Percentiles rank a stretch among this genome's conserved stretches.
These are phyloP conservation scores for Boulengeromyrus knoepffleri DNA, from an alignment of 2,113 vertebrate species.

Conservation along the genomic window DNA sequence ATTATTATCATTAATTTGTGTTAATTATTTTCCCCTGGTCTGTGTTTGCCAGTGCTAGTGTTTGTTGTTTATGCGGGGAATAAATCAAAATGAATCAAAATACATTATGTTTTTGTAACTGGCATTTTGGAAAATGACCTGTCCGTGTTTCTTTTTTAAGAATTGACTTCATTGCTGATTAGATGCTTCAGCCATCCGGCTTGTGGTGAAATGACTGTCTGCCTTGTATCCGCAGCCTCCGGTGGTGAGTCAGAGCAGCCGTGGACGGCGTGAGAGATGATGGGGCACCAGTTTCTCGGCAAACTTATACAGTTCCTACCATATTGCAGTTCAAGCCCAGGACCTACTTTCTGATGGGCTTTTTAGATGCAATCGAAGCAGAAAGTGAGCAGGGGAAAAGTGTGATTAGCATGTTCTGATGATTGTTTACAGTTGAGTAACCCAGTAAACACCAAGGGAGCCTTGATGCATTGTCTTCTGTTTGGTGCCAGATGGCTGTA, in stretches of 20 bases:
- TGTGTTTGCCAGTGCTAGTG: neutral
- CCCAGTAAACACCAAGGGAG: neutral
- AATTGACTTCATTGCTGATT: neutral
- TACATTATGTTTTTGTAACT: neutral
- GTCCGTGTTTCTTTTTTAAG: neutral
- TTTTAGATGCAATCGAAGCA: neutral
- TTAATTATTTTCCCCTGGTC: constrained; percentile 25
- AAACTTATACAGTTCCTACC: neutral
- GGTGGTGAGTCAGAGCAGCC: neutral
- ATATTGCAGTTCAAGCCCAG: neutral
- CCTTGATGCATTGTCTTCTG: neutral
- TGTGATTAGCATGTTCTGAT: neutral
- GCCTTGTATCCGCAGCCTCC: neutral
- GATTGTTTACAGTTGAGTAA: neutral
- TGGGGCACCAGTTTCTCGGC: neutral
- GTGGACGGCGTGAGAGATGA: neutral
- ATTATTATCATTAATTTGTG: constrained; percentile 70
- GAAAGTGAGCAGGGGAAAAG: neutral
- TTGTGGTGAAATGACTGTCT: neutral
- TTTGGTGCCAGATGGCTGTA: neutral
- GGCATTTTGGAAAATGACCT: neutral
- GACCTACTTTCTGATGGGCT: neutral
- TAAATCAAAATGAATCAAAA: neutral
- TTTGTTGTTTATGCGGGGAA: neutral
- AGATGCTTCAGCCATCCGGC: neutral